Percentiles rank a stretch among this genome's conserved stretches.
phyloP scores from a whole-genome alignment of 35 echinoderm and acorn worm genomes.

The Strongylocentrotus purpuratus region DNA sequence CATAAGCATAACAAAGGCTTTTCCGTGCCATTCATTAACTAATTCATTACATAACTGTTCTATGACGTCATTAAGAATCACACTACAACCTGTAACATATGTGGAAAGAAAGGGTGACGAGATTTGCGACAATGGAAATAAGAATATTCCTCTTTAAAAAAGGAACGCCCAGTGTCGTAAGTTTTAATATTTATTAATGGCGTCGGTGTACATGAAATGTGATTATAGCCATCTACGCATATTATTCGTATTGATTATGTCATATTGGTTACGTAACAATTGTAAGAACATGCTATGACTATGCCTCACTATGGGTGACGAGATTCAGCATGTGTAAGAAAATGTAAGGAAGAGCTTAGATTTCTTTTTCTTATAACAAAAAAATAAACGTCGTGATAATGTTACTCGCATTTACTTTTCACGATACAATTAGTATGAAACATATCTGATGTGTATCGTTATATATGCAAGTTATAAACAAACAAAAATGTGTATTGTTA shows the following conservation, averaged over 20 bases:
- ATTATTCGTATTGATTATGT: not conserved
- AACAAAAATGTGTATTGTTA: not conserved
- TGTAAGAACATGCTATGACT: not conserved
- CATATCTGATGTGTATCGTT: too few species aligned
- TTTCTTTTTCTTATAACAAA: not conserved
- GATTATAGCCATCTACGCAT: not conserved
- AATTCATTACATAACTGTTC: not conserved
- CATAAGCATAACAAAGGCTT: not conserved
- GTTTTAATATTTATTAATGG: not conserved
- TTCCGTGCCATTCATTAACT: not conserved
- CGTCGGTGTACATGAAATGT: not conserved
- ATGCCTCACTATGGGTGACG: not conserved
- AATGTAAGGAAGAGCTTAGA: not conserved
- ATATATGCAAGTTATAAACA: not conserved
- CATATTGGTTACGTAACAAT: not conserved
- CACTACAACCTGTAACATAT: not conserved
- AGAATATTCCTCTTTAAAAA: not conserved
- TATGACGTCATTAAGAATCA: not conserved
- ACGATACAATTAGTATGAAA: too few species aligned
- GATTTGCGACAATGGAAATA: not conserved
- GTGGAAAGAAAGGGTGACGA: not conserved
- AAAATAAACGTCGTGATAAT: too few species aligned
- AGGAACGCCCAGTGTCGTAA: not conserved
- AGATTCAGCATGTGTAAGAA: not conserved
- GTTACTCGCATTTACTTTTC: too few species aligned